Evolutionary conservation across 2,113 vertebrate species (phyloP).

Genomic region (Macheiramphus alcinus): DNA sequence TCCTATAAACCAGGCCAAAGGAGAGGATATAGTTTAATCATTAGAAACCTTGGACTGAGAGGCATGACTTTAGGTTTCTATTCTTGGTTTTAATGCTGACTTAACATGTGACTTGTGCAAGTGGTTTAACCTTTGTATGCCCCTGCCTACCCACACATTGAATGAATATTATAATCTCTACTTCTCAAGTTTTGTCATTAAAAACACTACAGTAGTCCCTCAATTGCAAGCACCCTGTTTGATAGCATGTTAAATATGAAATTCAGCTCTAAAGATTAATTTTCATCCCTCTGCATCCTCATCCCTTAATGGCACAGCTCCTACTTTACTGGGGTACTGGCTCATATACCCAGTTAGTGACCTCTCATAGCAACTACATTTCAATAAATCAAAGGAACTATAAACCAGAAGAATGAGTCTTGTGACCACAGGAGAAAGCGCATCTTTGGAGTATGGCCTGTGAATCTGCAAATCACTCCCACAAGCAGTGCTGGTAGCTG

Average conservation of each 20-base stretch:
- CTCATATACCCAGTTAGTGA: neutral
- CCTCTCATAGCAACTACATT: neutral
- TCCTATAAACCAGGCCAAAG: neutral
- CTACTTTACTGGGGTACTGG: neutral
- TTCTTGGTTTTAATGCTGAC: slow-evolving; percentile 36
- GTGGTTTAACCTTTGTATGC: neutral
- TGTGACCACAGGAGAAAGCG: neutral
- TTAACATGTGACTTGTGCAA: slow-evolving; percentile 33
- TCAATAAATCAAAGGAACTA: neutral
- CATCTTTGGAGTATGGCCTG: neutral
- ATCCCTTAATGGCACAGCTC: neutral
- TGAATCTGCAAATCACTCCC: neutral
- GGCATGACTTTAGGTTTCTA: slow-evolving; percentile 39
- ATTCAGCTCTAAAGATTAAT: neutral
- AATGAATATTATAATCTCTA: slow-evolving; percentile 8
- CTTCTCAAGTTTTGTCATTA: neutral
- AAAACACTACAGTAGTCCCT: neutral
- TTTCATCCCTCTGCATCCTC: neutral
- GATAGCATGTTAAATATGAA: neutral
- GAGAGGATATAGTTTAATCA: slow-evolving; percentile 42
- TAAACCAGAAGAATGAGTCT: neutral
- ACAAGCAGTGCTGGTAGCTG: neutral
- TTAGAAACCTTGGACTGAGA: slow-evolving; percentile 39
- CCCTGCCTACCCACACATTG: neutral
- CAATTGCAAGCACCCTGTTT: neutral